Conservation (phyloP, 2,888 invertebrate species). For the Leptopterna dolabrata region DNA sequence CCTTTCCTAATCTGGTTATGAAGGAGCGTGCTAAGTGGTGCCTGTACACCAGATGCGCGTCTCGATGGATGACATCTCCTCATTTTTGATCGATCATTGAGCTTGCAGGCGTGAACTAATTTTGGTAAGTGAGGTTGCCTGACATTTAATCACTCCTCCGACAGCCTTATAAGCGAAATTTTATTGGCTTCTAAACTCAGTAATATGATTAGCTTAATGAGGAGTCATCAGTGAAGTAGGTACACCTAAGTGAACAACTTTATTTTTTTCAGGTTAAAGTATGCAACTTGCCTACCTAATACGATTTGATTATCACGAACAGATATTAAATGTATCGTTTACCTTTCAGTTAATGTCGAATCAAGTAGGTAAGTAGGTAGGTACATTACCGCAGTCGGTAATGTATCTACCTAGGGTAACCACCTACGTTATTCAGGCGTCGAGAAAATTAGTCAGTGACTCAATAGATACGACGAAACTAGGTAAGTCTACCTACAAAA, state of each 20-base stretch:
- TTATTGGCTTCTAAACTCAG: neutral
- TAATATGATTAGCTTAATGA: neutral
- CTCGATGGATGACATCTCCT: constrained; percentile 8
- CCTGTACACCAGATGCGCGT: constrained; percentile 25
- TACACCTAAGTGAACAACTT: neutral
- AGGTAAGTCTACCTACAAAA: too few relatives aligned
- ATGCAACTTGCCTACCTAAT: too few relatives aligned
- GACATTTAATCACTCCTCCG: constrained; percentile 10
- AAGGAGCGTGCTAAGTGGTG: constrained; percentile 45
- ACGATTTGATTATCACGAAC: neutral
- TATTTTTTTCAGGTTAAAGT: too few relatives aligned
- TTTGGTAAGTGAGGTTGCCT: neutral
- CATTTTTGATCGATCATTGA: constrained; percentile 25
- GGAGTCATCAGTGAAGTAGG: neutral
- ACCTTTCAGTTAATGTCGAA: too few relatives aligned
- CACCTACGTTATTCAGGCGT: too few relatives aligned
- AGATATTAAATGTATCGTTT: neutral
- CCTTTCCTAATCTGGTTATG: constrained; percentile 32
- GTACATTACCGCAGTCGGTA: too few relatives aligned
- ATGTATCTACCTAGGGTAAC: too few relatives aligned
- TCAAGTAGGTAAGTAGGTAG: too few relatives aligned
- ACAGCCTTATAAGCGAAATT: neutral
- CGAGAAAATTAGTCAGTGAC: too few relatives aligned
- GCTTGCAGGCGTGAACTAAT: constrained; percentile 13
- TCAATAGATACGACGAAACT: too few relatives aligned